These are phyloP conservation scores for Acanthornis magna DNA, from an alignment of 2,797 vertebrate species.

Conservation along the genomic window DNA sequence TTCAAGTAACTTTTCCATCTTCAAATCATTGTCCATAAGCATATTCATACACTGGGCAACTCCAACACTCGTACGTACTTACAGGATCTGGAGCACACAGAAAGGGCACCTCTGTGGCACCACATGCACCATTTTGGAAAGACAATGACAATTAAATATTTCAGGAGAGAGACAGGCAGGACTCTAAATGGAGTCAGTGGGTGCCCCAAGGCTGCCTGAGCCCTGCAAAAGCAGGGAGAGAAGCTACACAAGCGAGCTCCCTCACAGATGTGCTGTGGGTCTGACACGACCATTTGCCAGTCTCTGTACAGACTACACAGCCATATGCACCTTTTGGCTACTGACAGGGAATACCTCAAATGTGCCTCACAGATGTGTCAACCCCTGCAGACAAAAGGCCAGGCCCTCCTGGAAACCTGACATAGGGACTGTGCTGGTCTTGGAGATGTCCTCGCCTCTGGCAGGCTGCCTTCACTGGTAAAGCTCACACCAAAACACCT, in stretches of 20 bases:
- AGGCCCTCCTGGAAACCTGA: background rate
- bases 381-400: background rate
- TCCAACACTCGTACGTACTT: background rate
- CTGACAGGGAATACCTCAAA: background rate
- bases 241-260: background rate
- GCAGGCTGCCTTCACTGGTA: background rate
- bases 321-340: background rate
- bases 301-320: background rate
- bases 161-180: background rate
- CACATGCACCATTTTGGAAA: background rate
- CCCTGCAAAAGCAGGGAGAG: background rate
- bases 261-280: background rate
- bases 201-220: background rate
- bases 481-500: background rate
- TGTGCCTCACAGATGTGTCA: background rate
- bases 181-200: background rate
- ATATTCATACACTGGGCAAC: background rate
- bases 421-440: background rate
- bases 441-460: background rate
- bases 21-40: background rate
- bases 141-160: background rate
- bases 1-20: background rate
- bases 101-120: background rate
- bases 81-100: background rate
- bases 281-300: background rate